A percentile compares a stretch with the other conserved stretches of the same genome.
Evolutionary conservation across 2,797 vertebrate species (phyloP).

Genomic region (Picus viridis): DNA sequence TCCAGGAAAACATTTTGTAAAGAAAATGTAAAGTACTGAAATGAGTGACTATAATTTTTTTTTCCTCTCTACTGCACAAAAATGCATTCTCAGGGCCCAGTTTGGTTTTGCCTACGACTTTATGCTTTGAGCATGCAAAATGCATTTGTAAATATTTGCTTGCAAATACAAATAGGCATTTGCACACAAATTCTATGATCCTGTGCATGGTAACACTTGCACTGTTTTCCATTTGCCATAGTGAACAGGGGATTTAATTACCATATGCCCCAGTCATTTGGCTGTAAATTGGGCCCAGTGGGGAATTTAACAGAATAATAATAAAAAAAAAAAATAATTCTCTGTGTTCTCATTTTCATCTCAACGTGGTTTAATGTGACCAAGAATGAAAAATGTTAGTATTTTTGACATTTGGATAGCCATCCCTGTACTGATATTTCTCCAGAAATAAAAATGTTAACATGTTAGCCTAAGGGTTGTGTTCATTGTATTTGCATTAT

Average conservation of each 20-base stretch:
- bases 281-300: neutral
- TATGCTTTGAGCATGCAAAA: neutral
- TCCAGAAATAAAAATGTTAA: neutral
- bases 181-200: neutral
- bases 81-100: neutral
- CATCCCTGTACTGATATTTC: neutral
- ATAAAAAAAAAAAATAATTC: neutral
- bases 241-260: neutral
- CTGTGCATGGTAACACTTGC: neutral
- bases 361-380: neutral
- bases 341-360: neutral
- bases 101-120: neutral
- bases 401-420: neutral
- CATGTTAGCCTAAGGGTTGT: neutral
- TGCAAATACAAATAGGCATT: neutral
- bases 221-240: neutral
- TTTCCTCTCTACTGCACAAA: neutral
- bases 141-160: neutral
- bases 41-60: neutral
- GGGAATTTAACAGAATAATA: neutral
- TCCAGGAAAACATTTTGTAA: neutral
- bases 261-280: neutral
- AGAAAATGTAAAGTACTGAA: neutral
- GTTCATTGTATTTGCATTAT: neutral
- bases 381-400: neutral